A percentile compares a stretch with the other conserved stretches of the same genome.
phyloP scores from a whole-genome alignment of 2,113 vertebrate genomes.

The Gracilinanus agilis region DNA sequence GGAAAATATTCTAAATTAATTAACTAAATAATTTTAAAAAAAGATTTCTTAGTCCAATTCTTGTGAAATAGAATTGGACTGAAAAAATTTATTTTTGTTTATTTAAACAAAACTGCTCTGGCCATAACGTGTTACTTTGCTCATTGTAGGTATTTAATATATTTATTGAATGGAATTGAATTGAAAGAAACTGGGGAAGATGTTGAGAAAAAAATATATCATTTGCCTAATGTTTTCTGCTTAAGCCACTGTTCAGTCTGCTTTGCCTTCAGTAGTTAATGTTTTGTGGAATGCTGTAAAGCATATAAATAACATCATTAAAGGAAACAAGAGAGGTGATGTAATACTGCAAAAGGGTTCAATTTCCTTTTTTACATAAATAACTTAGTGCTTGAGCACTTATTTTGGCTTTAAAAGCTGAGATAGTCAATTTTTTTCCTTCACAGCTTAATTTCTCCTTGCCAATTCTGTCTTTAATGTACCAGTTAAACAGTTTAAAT shows the following conservation, averaged over 20 bases:
- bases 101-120: no score
- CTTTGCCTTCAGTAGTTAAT: not conserved
- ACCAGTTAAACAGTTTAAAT: not conserved
- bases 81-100: no score
- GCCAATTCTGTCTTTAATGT: not conserved
- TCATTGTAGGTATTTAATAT: no score
- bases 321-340: not conserved
- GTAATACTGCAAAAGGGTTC: conserved; percentile 20
- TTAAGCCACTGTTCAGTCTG: not conserved
- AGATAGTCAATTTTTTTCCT: not conserved
- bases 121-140: no score
- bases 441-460: not conserved
- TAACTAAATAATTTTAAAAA: no score
- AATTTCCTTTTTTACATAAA: not conserved
- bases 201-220: not conserved
- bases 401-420: not conserved
- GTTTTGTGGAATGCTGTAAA: conserved; percentile 12
- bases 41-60: no score
- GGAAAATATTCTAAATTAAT: no score
- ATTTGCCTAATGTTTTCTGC: not conserved
- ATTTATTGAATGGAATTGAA: no score
- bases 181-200: no score
- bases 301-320: conserved; percentile 12
- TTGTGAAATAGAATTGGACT: no score
- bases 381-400: conserved; percentile 9